These are phyloP conservation scores for Melopsittacus undulatus DNA, from an alignment of 2,797 vertebrate species.

Conservation along the genomic window DNA sequence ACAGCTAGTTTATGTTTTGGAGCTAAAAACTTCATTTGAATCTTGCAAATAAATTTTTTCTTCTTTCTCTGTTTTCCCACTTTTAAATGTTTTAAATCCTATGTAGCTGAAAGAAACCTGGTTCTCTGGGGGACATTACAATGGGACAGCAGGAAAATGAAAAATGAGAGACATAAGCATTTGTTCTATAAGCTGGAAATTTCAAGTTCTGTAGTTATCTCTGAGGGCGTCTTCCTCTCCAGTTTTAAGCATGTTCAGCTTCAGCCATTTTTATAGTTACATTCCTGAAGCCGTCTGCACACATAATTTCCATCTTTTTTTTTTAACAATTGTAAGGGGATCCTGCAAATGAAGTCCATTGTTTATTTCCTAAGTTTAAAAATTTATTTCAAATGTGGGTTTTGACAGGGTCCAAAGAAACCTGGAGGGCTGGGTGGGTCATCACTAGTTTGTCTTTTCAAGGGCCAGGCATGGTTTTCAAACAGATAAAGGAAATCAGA, in stretches of 20 bases:
- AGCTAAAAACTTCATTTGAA: background rate
- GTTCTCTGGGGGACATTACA: background rate
- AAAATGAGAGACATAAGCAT: background rate
- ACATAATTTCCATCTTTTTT: background rate
- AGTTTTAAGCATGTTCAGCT: background rate
- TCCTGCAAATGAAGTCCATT: background rate
- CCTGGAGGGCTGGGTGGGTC: background rate
- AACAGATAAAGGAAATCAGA: background rate
- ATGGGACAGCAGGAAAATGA: background rate
- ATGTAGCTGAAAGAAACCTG: background rate
- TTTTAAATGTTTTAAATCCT: background rate
- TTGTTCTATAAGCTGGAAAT: background rate
- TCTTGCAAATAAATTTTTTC: background rate
- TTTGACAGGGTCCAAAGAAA: background rate
- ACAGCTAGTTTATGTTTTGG: background rate
- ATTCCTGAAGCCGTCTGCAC: background rate
- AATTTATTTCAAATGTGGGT: background rate
- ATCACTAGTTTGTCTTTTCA: background rate
- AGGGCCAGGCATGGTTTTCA: background rate
- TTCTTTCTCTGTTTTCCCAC: background rate
- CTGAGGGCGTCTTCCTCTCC: background rate
- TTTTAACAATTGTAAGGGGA: background rate
- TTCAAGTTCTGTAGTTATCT: background rate
- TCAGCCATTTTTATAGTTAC: background rate
- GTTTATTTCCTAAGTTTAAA: background rate